Base-by-base conservation (phyloP, 2,113 vertebrate species). In the Microtus ochrogaster region DNA sequence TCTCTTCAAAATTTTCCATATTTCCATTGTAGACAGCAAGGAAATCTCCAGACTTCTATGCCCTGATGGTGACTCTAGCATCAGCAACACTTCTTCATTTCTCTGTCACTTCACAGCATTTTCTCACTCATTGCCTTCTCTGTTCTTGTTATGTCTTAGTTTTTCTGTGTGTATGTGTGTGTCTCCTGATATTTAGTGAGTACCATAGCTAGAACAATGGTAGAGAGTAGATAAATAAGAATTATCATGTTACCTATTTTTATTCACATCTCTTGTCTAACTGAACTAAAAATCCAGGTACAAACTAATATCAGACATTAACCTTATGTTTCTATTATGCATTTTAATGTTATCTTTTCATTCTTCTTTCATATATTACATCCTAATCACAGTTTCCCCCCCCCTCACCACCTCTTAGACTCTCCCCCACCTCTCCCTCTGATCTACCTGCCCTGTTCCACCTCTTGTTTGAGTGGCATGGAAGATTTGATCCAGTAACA, bases 401-500 rank as follows among this genome's bases (percentile, higher is more conserved):
- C 12, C 12, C 30, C 2, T 5, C 65, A 30, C 30, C 65, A 14
- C 12, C 12, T 68, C 65, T 5, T 30, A 68, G 12, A 33, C 41
- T 44, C 41, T 44, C 41, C 41, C 41, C 41, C 41, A 44, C 41
- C 65, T 68, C 17, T 14, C 28, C 4, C 30, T 30, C 65, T 30
- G 28, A 33, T 33, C 30, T 30, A 68, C 11, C 13, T 30, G 55
- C 65, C 28, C 65, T 10, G 12, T 10, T 68, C 1, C 12, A 68
- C 11, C 65, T 65, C 63, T 65, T 98, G 7, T 99, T 99, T 4
- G 99, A 99, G 96, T 99, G 99, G 95, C 99, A 99, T 10, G 99
- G 99, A 82, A 99, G 98, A 77, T 99, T 99, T n/a, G 99, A 99
- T 26, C 99, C 99, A 1, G 99, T 99, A 96, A 99, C 99, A 21